Conservation (phyloP, 2,113 vertebrate genomes). For the Nesoenas mayeri region DNA sequence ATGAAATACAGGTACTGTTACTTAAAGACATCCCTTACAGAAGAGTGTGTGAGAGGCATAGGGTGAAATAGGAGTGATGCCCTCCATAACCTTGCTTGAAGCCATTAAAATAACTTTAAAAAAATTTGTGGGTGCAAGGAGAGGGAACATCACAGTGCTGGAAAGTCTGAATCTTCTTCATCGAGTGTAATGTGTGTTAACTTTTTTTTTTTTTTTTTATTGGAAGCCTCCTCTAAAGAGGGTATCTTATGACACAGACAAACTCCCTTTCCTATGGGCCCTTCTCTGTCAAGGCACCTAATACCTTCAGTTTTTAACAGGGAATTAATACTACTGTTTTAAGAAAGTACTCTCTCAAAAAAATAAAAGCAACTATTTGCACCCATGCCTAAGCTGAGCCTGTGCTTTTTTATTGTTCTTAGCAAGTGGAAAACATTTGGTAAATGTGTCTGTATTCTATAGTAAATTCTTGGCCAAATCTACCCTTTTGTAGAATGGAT, state of each 20-base stretch:
- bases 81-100: neutral
- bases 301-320: neutral
- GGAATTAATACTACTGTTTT: neutral
- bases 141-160: neutral
- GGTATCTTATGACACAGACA: neutral
- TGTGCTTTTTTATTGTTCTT: neutral
- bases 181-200: neutral
- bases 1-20: neutral
- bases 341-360: neutral
- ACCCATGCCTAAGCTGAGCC: neutral
- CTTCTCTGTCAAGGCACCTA: neutral
- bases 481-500: neutral
- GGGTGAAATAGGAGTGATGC: neutral
- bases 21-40: neutral
- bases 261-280: neutral
- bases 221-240: neutral
- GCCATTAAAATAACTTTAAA: neutral
- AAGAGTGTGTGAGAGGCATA: neutral
- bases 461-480: neutral
- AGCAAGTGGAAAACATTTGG: neutral
- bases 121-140: neutral
- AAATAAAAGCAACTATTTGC: neutral
- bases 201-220: neutral
- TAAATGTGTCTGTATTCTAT: neutral
- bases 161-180: neutral